Conservation (phyloP, 2,113 vertebrate species). For the Helogale parvula region DNA sequence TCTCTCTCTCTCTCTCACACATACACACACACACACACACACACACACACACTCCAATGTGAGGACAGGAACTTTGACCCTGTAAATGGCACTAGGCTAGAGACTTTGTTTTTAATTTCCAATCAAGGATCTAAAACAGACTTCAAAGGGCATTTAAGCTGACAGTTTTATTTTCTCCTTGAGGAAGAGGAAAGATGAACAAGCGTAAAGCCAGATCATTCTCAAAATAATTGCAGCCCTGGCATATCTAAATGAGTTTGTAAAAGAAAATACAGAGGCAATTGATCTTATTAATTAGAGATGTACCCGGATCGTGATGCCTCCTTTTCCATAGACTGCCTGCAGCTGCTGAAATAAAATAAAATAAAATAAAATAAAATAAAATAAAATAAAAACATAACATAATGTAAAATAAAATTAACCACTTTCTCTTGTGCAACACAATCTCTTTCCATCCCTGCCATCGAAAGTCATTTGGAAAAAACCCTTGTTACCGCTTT, state of each 20-base stretch:
- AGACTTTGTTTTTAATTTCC: conserved; percentile 84
- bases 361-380: conserved; percentile 82
- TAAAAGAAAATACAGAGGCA: conserved; percentile 87
- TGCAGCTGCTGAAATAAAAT: conserved; percentile 83
- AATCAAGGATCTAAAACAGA: conserved; percentile 84
- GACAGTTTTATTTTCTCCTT: conserved; percentile 86
- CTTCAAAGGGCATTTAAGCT: conserved; percentile 86
- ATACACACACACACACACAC: no score
- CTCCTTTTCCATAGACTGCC: conserved; percentile 80
- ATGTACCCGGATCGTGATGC: conserved; percentile 81
- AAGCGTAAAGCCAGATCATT: conserved; percentile 86
- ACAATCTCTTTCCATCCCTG: conserved; percentile 52
- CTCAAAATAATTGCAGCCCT: conserved; percentile 88
- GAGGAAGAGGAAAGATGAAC: conserved; percentile 86
- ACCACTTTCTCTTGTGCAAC: conserved; percentile 75
- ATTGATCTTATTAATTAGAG: conserved; percentile 89
- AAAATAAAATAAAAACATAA: conserved; percentile 69
- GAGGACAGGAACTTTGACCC: conserved; percentile 62
- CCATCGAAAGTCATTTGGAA: conserved; percentile 46
- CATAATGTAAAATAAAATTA: conserved; percentile 74
- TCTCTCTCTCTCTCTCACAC: no score
- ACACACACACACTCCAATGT: neutral
- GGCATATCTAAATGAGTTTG: conserved; percentile 89
- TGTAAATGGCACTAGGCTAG: conserved; percentile 56
- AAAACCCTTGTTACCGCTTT: neutral